Percentiles rank a stretch among this genome's conserved stretches.
phyloP scores from a whole-genome alignment of 2,888 invertebrate genomes.

The Andrena marginata region DNA sequence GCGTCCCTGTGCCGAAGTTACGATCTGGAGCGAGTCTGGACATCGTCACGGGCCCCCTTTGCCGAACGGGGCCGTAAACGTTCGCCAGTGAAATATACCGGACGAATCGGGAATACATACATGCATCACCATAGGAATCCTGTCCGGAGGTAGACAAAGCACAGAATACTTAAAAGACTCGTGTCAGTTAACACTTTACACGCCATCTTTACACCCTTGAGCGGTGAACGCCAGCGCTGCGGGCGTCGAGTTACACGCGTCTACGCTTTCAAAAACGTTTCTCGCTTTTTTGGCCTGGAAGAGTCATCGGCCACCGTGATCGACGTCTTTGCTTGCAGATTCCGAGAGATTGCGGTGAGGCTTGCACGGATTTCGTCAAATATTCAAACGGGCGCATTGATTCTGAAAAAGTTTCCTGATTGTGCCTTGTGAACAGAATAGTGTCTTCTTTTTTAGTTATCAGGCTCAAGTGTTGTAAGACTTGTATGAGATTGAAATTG shows the following conservation, averaged over 20 bases:
- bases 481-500: too few species aligned
- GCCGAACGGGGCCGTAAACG: slow-evolving; percentile 46
- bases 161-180: slow-evolving; percentile 30
- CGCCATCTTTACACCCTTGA: slow-evolving; percentile 27
- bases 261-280: slow-evolving; percentile 2
- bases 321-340: neutral
- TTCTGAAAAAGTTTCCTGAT: too few species aligned
- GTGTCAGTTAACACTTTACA: slow-evolving; percentile 49
- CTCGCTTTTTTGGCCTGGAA: neutral
- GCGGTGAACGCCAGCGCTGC: neutral
- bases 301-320: slow-evolving; percentile 2
- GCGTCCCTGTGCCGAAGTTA: slow-evolving; percentile 11
- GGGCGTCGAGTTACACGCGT: slow-evolving; percentile 30
- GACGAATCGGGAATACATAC: slow-evolving; percentile 48
- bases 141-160: slow-evolving; percentile 32
- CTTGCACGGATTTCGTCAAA: too few species aligned
- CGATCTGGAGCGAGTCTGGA: slow-evolving; percentile 57
- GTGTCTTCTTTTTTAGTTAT: too few species aligned
- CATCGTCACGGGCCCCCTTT: slow-evolving; percentile 53
- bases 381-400: too few species aligned
- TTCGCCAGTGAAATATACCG: slow-evolving; percentile 28
- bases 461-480: too few species aligned
- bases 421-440: too few species aligned
- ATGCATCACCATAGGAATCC: slow-evolving; percentile 10
- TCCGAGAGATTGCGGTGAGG: neutral